Percentiles rank a stretch among this genome's conserved stretches.
phyloP scores from a whole-genome alignment of 2,113 vertebrate genomes.

The Bungarus multicinctus region DNA sequence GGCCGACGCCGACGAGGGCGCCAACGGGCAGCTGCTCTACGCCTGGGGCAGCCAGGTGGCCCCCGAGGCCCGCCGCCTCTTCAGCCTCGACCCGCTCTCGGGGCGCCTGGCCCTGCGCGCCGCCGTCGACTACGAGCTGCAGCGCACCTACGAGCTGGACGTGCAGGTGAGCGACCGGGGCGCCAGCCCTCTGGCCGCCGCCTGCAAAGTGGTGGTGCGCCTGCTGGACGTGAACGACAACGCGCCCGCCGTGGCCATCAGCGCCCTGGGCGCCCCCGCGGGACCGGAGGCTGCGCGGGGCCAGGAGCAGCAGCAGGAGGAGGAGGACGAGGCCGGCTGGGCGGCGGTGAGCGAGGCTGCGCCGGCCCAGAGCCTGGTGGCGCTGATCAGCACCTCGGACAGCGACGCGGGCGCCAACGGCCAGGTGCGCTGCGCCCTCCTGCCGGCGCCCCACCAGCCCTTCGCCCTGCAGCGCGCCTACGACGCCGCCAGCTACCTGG shows the following conservation, averaged over 20 bases:
- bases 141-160: slow-evolving; percentile 88
- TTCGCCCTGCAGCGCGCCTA: slow-evolving; percentile 89
- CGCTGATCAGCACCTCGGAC: slow-evolving; percentile 91
- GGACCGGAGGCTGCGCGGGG: too few relatives aligned
- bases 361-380: slow-evolving; percentile 87
- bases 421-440: slow-evolving; percentile 87
- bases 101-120: slow-evolving; percentile 83
- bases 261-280: slow-evolving; percentile 72
- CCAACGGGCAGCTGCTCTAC: slow-evolving; percentile 88
- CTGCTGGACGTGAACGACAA: slow-evolving; percentile 94
- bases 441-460: slow-evolving; percentile 83
- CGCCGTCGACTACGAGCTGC: slow-evolving; percentile 86
- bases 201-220: slow-evolving; percentile 88
- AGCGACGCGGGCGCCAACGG: slow-evolving; percentile 86
- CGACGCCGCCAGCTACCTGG: slow-evolving; percentile 91
- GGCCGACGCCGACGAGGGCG: slow-evolving; percentile 84
- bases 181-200: slow-evolving; percentile 79
- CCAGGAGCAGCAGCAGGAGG: slow-evolving; percentile 27
- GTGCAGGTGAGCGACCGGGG: slow-evolving; percentile 89
- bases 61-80: slow-evolving; percentile 82
- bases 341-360: slow-evolving; percentile 77
- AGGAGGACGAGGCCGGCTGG: slow-evolving; percentile 52
- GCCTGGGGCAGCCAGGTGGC: slow-evolving; percentile 86
- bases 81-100: slow-evolving; percentile 83
- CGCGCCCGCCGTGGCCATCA: slow-evolving; percentile 87